phyloP scores from a whole-genome alignment of 2,888 invertebrate genomes.

The Eutolmus rufibarbis region DNA sequence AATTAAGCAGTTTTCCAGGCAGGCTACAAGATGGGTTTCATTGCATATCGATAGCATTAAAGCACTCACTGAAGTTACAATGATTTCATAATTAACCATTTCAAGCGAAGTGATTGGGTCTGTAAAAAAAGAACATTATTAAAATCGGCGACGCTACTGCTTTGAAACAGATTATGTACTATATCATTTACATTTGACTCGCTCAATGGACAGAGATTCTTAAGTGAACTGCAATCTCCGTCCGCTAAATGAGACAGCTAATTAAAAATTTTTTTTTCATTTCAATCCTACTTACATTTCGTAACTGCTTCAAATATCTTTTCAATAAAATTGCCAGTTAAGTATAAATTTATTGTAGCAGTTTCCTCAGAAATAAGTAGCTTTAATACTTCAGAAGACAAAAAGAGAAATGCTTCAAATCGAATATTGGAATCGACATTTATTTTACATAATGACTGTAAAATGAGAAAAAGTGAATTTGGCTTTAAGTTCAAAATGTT shows the following conservation, averaged over 20 bases:
- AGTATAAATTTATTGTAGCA: background rate
- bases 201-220: too few species aligned
- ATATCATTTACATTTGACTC: background rate
- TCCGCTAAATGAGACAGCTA: too few species aligned
- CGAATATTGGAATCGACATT: background rate
- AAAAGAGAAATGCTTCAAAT: background rate
- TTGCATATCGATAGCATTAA: background rate
- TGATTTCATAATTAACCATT: background rate
- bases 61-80: background rate
- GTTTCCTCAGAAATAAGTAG: background rate
- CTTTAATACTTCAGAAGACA: background rate
- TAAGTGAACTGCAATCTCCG: too few species aligned
- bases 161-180: background rate
- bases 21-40: background rate
- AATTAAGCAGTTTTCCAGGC: background rate
- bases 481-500: background rate
- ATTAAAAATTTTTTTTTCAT: too few species aligned
- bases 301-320: background rate
- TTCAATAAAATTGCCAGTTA: background rate
- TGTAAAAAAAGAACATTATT: background rate
- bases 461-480: background rate
- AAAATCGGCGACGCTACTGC: background rate
- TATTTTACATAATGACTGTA: background rate
- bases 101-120: background rate
- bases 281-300: background rate